Evolutionary conservation across 1,140 invertebrate species (phyloP).

Genomic region (Orius insidiosus): DNA sequence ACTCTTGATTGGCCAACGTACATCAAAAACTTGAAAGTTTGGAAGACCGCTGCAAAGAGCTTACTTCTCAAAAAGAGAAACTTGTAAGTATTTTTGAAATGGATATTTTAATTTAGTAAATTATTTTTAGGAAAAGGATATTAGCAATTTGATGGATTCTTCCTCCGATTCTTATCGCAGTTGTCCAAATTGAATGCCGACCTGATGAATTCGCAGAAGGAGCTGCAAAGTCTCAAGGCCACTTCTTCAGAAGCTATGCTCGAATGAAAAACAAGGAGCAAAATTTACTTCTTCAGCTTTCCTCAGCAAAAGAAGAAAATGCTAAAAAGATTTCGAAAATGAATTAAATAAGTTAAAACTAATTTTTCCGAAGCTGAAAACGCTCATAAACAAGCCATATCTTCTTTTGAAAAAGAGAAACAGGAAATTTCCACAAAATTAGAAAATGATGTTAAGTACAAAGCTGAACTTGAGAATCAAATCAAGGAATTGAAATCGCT

Average conservation of each 20-base stretch:
- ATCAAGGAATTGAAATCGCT: constrained; percentile 17
- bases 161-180: constrained; percentile 28
- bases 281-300: constrained; percentile 22
- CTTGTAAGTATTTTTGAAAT: too few relatives aligned
- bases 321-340: constrained; percentile 12
- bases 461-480: constrained; percentile 26
- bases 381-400: too few relatives aligned
- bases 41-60: too few relatives aligned
- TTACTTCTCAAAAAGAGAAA: too few relatives aligned
- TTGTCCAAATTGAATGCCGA: constrained; percentile 32
- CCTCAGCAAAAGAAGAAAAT: constrained; percentile 16
- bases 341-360: too few relatives aligned
- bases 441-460: constrained; percentile 21
- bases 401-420: neutral
- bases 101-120: too few relatives aligned
- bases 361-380: too few relatives aligned
- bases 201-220: constrained; percentile 29
- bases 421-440: neutral
- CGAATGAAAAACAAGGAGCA: constrained; percentile 29
- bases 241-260: constrained; percentile 29
- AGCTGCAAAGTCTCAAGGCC: constrained; percentile 25
- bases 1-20: too few relatives aligned
- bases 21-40: too few relatives aligned
- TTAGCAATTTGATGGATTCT: constrained; percentile 25
- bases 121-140: constrained; percentile 27